Evolutionary conservation across 2,113 vertebrate species (phyloP), one percentile per base, ranked within the genome.

Genomic region (Chinchilla lanigera): DNA sequence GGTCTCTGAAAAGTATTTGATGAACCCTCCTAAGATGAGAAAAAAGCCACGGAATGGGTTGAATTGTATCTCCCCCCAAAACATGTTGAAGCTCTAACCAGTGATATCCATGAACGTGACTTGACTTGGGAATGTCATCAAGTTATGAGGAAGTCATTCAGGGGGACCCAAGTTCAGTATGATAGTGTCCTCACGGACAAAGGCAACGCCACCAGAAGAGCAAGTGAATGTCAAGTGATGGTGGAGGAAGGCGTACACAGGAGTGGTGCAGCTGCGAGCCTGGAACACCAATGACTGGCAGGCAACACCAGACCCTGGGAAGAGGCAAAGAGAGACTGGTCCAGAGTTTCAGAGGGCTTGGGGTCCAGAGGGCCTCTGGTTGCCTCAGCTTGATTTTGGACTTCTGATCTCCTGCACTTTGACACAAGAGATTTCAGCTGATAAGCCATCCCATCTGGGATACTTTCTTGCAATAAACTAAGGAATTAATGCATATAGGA

Each of bases 161-260:
- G 75, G 5, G 26, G 33, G 60, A 3, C 47, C 35, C 56, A 44
- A 13, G n/a, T 28, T 50, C 35, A 26, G 9, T 14, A 44, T 1
- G 7, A 60, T 3, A 28, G 13, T 3, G 19, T 81, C 73, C 47
- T 90, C 35, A 38, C 9, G 1, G n/a, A 19, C 69, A 30, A 13
- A 58, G 44, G n/a, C 22, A 22, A 80, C 20, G 7, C 12, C 26
- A n/a, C 0, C 0, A n/a, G 65, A 33, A 82, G 58, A 33, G 11
- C 30, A 17, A 38, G 67, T 35, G 44, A 78, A 12, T 11, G 0
- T 41, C 2, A 3, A 0, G 17, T 30, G 33, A 50, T 8, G 4
- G 7, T 1, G 0, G 2, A 71, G 71, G 13, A 56, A 9, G 38
- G 5, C 11, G 13, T 0, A 61, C 60, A 28, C 24, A 1, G 35